phyloP scores from a whole-genome alignment of 2,888 invertebrate genomes.

The Euplexia lucipara region DNA sequence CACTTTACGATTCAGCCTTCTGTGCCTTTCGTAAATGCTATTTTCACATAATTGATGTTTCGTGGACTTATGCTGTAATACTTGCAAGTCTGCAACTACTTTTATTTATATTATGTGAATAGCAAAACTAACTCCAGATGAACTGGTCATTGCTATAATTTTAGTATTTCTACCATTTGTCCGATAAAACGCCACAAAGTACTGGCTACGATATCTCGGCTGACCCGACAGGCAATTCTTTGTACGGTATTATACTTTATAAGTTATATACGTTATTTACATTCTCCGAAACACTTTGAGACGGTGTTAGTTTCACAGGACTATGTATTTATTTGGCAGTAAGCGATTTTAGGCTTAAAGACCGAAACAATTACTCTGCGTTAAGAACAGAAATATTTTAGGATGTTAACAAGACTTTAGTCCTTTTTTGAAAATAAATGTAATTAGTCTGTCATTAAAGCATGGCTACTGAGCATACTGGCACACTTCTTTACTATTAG shows the following conservation, averaged over 20 bases:
- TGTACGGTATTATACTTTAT: conserved; percentile 58
- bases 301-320: conserved; percentile 64
- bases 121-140: conserved; percentile 90
- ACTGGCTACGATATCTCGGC: conserved; percentile 88
- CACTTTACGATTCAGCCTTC: conserved; percentile 52
- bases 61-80: conserved; percentile 80
- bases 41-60: conserved; percentile 77
- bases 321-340: conserved; percentile 51
- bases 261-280: conserved; percentile 60
- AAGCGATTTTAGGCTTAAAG: conserved; percentile 69
- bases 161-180: conserved; percentile 86
- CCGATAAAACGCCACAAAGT: conserved; percentile 91
- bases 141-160: conserved; percentile 89
- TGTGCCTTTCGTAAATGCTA: conserved; percentile 69
- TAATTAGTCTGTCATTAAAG: conserved; percentile 31
- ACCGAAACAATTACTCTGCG: conserved; percentile 36
- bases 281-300: conserved; percentile 63
- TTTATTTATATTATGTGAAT: conserved; percentile 82
- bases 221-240: conserved; percentile 84
- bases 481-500: conserved; percentile 42
- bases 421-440: conserved; percentile 23
- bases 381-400: conserved; percentile 12
- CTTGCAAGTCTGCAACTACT: conserved; percentile 81
- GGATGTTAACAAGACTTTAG: conserved; percentile 7
- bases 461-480: conserved; percentile 22